Percentiles rank a stretch among this genome's conserved stretches.
phyloP scores from a whole-genome alignment of 2,797 vertebrate species.

The Australoheros facetus region DNA sequence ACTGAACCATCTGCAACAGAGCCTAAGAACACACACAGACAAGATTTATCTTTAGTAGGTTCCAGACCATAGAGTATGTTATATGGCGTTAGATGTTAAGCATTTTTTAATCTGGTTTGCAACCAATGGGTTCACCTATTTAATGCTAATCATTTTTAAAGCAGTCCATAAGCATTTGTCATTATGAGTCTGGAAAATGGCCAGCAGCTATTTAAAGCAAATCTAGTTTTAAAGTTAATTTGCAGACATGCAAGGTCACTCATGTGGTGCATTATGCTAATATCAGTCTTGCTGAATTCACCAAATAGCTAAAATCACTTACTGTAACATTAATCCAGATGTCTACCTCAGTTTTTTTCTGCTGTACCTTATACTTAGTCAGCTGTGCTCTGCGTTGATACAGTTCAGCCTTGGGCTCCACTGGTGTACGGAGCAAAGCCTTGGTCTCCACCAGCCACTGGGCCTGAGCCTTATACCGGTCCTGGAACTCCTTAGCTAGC shows the following conservation, averaged over 20 bases:
- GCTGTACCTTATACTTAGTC: conserved; percentile 93
- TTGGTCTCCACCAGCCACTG: conserved; percentile 90
- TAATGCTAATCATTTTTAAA: neutral
- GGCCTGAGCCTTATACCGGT: conserved; percentile 88
- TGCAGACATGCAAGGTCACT: conserved; percentile 21
- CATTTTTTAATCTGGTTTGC: neutral
- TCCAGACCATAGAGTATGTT: neutral
- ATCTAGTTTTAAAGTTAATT: conserved; percentile 27
- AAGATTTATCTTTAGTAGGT: neutral
- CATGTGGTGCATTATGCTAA: conserved; percentile 35
- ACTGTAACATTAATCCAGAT: neutral
- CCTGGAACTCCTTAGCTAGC: conserved; percentile 92
- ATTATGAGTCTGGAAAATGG: conserved; percentile 2
- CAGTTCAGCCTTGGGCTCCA: conserved; percentile 92
- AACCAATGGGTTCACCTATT: neutral
- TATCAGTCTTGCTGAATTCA: conserved; percentile 23
- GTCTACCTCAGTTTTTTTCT: neutral
- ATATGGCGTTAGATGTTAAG: neutral
- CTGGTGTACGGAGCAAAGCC: conserved; percentile 79
- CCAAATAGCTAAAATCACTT: conserved; percentile 18
- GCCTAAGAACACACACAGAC: conserved; percentile 77
- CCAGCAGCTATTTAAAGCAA: conserved; percentile 24
- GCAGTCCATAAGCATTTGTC: neutral
- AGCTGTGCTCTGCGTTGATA: conserved; percentile 96
- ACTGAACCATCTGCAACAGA: conserved; percentile 89